Evolutionary conservation across 92 coral and sea anemone genomes (phyloP).

Genomic region (Palythoa grandiflora): DNA sequence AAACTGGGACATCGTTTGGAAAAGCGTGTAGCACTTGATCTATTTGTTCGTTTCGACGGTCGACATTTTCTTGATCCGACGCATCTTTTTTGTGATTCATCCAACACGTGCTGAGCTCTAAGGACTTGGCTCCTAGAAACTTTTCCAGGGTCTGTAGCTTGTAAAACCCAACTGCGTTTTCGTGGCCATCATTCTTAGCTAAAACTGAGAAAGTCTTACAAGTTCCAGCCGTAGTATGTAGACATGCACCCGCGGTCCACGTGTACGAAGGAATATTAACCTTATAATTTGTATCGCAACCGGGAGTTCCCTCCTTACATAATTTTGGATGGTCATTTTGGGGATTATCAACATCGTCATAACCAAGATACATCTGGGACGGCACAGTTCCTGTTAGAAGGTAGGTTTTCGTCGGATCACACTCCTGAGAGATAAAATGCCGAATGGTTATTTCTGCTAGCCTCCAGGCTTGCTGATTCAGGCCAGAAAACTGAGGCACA

Average conservation of each 20-base stretch:
- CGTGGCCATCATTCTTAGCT: conserved; percentile 57
- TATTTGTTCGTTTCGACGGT: conserved; percentile 15
- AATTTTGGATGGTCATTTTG: neutral
- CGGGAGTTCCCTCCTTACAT: neutral
- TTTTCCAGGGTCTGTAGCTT: conserved; percentile 32
- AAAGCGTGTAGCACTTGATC: neutral
- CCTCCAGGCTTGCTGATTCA: conserved; percentile 53
- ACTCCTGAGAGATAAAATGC: conserved; percentile 14
- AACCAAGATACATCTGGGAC: conserved; percentile 51
- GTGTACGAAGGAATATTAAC: conserved; percentile 53
- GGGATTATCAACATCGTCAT: neutral
- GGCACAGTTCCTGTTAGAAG: conserved; percentile 55
- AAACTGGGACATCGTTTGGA: neutral
- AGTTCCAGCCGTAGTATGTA: neutral
- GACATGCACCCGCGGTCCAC: conserved; percentile 57
- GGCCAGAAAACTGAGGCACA: conserved; percentile 54
- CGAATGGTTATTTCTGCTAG: conserved; percentile 49
- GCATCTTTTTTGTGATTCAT: neutral
- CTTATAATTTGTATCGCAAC: conserved; percentile 28
- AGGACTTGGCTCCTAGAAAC: conserved; percentile 48
- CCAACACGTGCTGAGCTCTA: neutral
- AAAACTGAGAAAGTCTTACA: conserved; percentile 47
- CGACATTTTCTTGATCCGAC: neutral
- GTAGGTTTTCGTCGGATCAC: conserved; percentile 5
- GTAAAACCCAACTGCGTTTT: conserved; percentile 59